Base-by-base conservation (phyloP, 2,797 vertebrate species). In the Falco peregrinus region DNA sequence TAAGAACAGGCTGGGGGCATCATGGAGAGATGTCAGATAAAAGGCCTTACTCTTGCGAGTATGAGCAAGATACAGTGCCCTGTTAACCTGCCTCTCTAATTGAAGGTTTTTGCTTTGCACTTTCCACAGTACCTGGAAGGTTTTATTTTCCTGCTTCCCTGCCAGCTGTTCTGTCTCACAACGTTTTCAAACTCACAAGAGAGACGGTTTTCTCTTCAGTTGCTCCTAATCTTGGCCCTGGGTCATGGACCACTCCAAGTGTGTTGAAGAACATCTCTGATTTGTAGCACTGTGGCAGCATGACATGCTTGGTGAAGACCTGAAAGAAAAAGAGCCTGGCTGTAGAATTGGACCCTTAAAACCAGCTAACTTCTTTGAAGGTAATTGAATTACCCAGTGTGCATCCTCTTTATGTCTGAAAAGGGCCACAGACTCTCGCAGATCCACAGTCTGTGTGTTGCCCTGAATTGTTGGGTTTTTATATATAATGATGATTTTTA, bases 401-500 rank as follows among this genome's bases (percentile, higher is more conserved):
- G 77, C 59, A 54, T 56, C 33, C 16, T 0, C 60, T 85, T 79
- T 50, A 12, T 15, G 22, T 89, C 69, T 89, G 75, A 74, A 95
- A 96, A 48, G 74, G 41, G 26, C 81, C 43, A 57, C 33, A 78
- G 71, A 25, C 43, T 69, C 45, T 90, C 0, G 0, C 35, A 69
- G 78, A 50, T 65, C 60, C 39, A 26, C 86, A 89, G 5, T 84
- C 82, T 92, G 53, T 39, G 45, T 33, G 45, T 81, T 91, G 61
- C 54, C 51, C 63, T 73, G 76, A 92, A 73, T 75, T 83, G 41
- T 2, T 53, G 22, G 11, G 9, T 0, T 8, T 73, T 45, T 33
- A 35, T 57, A 26, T 63, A 26, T 73, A 88, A 84, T 92, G 84
- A 86, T 95, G 91, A 92, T 88, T 96, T 95, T 97, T 94, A 96